Conservation (phyloP, 2,797 vertebrate genomes). For the Phyllotis vaccarum region DNA sequence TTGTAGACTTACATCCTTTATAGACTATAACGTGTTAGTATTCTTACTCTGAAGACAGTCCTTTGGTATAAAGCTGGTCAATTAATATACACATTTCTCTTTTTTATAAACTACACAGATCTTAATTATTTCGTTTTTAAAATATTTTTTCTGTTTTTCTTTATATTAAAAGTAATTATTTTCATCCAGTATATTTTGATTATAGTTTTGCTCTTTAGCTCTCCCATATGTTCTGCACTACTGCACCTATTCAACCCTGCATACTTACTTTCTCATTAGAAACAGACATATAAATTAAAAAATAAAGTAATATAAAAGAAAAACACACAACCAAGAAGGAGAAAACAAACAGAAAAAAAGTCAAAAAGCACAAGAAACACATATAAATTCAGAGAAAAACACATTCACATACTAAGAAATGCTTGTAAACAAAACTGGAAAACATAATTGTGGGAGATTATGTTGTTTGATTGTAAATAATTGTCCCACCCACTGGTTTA, state of each 20-base stretch:
- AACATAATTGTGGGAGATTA: too few species aligned
- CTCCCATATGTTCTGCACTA: too few species aligned
- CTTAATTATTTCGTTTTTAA: not conserved
- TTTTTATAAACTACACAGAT: not conserved
- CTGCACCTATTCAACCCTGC: not conserved
- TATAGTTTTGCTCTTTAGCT: not conserved
- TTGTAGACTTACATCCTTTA: not conserved
- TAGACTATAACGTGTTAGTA: not conserved
- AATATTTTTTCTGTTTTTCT: not conserved
- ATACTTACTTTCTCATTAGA: not conserved
- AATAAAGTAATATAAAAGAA: too few species aligned
- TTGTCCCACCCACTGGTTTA: too few species aligned
- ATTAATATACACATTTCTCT: not conserved
- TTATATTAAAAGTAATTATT: not conserved
- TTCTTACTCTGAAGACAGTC: not conserved
- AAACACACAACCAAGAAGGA: too few species aligned
- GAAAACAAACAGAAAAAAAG: not conserved
- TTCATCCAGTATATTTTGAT: too few species aligned
- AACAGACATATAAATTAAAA: too few species aligned
- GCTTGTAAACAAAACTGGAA: not conserved
- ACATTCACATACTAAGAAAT: not conserved
- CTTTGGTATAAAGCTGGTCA: not conserved
- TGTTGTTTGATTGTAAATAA: too few species aligned
- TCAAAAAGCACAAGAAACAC: not conserved
- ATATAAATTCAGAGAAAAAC: not conserved